Evolutionary conservation across 1,140 invertebrate species (phyloP).

Genomic region (Arctopsyche grandis): DNA sequence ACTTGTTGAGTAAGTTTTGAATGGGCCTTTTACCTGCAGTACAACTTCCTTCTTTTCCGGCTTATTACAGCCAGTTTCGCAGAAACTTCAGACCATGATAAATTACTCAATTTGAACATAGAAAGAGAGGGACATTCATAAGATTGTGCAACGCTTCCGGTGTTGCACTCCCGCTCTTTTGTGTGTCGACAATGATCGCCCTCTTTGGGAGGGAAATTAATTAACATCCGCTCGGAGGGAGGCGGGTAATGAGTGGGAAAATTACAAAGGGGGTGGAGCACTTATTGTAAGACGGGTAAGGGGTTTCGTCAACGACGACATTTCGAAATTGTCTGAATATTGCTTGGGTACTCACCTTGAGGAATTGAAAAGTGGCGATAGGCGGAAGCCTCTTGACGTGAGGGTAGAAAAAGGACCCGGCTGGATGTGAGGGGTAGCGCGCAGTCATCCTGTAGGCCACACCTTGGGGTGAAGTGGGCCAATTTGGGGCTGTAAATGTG

Average conservation of each 20-base stretch:
- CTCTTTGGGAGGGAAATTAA: slow-evolving; percentile 2
- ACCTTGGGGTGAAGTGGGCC: slow-evolving; percentile 89
- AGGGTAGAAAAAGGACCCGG: slow-evolving; percentile 95
- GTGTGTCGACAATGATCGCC: background rate
- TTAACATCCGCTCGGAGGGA: background rate
- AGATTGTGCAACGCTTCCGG: too few species aligned
- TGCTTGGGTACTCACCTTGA: slow-evolving; percentile 72
- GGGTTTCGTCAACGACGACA: background rate
- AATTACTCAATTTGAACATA: too few species aligned
- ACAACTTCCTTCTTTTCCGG: too few species aligned
- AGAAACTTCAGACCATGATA: too few species aligned
- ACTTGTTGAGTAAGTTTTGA: too few species aligned
- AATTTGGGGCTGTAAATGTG: slow-evolving; percentile 95
- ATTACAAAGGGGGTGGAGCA: background rate
- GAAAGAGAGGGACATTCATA: too few species aligned
- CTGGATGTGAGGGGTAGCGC: slow-evolving; percentile 89
- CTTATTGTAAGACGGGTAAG: background rate
- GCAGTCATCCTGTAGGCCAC: slow-evolving; percentile 92
- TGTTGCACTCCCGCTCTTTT: background rate
- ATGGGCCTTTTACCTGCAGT: too few species aligned
- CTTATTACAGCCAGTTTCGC: too few species aligned
- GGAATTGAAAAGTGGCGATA: slow-evolving; percentile 90
- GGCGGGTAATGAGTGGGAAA: slow-evolving; percentile 13
- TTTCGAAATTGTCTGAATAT: background rate
- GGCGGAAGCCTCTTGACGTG: slow-evolving; percentile 86